A percentile compares a stretch with the other conserved stretches of the same genome.
Evolutionary conservation across 2,113 vertebrate species (phyloP).

Genomic region (Neogale vison): DNA sequence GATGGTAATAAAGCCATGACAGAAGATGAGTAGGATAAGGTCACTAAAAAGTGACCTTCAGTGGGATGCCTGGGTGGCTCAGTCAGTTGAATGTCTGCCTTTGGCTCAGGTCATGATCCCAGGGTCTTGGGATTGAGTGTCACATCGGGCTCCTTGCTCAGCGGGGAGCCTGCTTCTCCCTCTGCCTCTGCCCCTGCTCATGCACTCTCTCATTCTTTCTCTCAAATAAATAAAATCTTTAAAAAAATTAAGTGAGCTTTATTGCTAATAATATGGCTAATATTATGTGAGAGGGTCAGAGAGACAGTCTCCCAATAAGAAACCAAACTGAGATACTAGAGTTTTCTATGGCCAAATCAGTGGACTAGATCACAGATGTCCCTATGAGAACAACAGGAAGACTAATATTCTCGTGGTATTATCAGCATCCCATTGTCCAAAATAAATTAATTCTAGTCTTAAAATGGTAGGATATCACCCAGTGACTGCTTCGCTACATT

Average conservation of each 20-base stretch:
- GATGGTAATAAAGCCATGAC: neutral
- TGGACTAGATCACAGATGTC: neutral
- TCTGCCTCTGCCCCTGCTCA: neutral
- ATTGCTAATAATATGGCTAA: neutral
- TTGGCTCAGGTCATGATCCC: neutral
- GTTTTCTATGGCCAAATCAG: neutral
- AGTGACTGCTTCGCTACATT: neutral
- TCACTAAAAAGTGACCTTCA: neutral
- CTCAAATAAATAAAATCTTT: neutral
- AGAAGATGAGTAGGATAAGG: neutral
- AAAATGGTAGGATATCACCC: neutral
- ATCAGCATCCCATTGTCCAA: neutral
- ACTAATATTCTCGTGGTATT: neutral
- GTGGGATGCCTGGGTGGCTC: neutral
- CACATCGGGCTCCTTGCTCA: neutral
- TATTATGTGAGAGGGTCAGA: neutral
- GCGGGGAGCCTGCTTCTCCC: neutral
- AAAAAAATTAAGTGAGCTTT: neutral
- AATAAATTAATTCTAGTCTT: neutral
- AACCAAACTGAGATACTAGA: neutral
- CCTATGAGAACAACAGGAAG: neutral
- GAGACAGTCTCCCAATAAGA: neutral
- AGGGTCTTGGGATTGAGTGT: neutral
- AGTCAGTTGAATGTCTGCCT: neutral
- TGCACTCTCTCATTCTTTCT: neutral